Percentiles rank a stretch among this genome's conserved stretches.
Conservation (phyloP, 2,888 invertebrate species). For the Drosophila crucigera region DNA sequence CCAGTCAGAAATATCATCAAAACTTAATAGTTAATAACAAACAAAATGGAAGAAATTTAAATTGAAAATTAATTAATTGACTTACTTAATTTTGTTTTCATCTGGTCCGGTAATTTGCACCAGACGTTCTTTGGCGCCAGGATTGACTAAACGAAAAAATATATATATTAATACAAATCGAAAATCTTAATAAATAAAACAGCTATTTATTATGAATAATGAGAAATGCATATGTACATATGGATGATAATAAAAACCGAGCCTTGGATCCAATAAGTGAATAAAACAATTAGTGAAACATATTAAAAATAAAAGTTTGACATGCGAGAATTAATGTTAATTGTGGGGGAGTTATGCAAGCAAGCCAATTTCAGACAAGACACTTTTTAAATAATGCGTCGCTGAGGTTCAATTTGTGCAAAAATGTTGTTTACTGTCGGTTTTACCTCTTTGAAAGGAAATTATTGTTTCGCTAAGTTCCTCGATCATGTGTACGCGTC, state of each 20-base stretch:
- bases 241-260: slow-evolving; percentile 8
- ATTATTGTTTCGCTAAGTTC: slow-evolving; percentile 99
- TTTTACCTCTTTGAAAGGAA: slow-evolving; percentile 98
- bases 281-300: slow-evolving; percentile 8
- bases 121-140: slow-evolving; percentile 96
- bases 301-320: slow-evolving; percentile 9
- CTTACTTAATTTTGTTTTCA: slow-evolving; percentile 96
- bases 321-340: slow-evolving; percentile 26
- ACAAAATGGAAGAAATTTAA: not conserved
- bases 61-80: slow-evolving; percentile 47
- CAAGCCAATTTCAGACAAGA: slow-evolving; percentile 3
- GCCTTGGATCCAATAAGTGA: slow-evolving; percentile 33
- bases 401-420: slow-evolving; percentile 3
- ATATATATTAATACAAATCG: slow-evolving; percentile 15
- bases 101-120: slow-evolving; percentile 98
- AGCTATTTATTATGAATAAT: not conserved
- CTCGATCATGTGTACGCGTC: slow-evolving; percentile 99
- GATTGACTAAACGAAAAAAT: slow-evolving; percentile 89
- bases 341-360: not conserved
- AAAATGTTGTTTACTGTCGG: slow-evolving; percentile 1
- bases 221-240: slow-evolving; percentile 13
- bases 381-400: slow-evolving; percentile 8
- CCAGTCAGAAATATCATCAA: not conserved
- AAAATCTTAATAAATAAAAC: not conserved
- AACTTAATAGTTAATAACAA: not conserved